Conservation (phyloP, 2,888 invertebrate genomes). For the Ennomos quercinarius region DNA sequence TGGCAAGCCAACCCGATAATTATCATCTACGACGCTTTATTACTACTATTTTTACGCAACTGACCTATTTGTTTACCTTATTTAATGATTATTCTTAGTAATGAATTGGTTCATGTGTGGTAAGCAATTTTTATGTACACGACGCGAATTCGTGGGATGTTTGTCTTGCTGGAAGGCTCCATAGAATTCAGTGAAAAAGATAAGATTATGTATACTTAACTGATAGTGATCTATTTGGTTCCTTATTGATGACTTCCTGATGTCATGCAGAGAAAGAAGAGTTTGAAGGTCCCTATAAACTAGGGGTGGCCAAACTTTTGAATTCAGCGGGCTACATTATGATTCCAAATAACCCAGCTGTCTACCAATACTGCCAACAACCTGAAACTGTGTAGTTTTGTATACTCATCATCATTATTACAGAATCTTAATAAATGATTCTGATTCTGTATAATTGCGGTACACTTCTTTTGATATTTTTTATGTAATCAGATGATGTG, state of each 20-base stretch:
- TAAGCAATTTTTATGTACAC: slow-evolving; percentile 20
- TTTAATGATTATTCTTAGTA: slow-evolving; percentile 10
- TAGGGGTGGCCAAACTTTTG: too few species aligned
- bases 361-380: too few species aligned
- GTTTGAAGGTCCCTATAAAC: background rate
- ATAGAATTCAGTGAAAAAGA: slow-evolving; percentile 2
- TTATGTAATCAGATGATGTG: too few species aligned
- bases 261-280: background rate
- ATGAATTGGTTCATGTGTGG: slow-evolving; percentile 3
- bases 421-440: too few species aligned
- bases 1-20: slow-evolving; percentile 21
- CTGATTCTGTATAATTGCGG: too few species aligned
- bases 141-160: slow-evolving; percentile 5
- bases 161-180: slow-evolving; percentile 10
- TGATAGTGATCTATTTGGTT: slow-evolving; percentile 8
- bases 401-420: too few species aligned
- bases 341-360: too few species aligned
- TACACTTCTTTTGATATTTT: too few species aligned
- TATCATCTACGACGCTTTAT: slow-evolving; percentile 5
- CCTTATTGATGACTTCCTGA: slow-evolving; percentile 2
- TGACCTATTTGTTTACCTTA: slow-evolving; percentile 5
- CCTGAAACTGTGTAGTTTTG: too few species aligned
- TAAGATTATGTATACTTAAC: slow-evolving; percentile 13
- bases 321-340: too few species aligned
- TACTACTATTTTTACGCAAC: slow-evolving; percentile 15